Conservation (phyloP, 2,797 vertebrate species). For the Cirrhinus molitorella region DNA sequence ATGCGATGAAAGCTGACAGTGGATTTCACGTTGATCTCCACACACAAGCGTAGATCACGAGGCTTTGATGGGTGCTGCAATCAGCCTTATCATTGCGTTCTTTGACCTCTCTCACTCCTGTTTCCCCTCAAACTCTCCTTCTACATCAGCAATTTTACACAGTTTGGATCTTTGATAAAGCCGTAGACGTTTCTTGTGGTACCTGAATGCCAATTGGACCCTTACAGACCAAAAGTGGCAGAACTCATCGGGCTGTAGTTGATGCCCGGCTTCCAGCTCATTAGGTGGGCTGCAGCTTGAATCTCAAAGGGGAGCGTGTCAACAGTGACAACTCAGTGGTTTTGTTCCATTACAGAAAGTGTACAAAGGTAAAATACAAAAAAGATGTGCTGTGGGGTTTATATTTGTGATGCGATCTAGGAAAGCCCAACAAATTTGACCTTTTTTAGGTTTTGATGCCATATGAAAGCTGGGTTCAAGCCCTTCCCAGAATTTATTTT, state of each 20-base stretch:
- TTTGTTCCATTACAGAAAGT: conserved; percentile 18
- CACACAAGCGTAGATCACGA: conserved; percentile 26
- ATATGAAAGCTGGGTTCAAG: too few species aligned
- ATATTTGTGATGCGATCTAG: too few species aligned
- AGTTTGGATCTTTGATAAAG: neutral
- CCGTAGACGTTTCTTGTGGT: neutral
- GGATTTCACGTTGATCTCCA: conserved; percentile 47
- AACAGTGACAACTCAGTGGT: neutral
- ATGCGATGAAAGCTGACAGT: conserved; percentile 60
- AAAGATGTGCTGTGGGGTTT: neutral
- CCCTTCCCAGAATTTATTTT: too few species aligned
- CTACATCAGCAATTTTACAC: conserved; percentile 13
- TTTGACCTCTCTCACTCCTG: conserved; percentile 16
- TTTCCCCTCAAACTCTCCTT: conserved; percentile 6
- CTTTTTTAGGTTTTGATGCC: too few species aligned
- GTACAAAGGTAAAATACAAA: neutral
- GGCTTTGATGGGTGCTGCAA: conserved; percentile 24
- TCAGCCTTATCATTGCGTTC: conserved; percentile 43
- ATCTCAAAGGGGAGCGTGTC: neutral
- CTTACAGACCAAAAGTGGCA: neutral
- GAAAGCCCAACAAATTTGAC: too few species aligned
- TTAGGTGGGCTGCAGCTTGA: neutral
- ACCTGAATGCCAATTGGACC: conserved; percentile 13
- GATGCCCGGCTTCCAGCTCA: conserved; percentile 12
- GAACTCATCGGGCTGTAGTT: neutral